Base-by-base conservation (phyloP, 2,888 invertebrate species). In the Mesochorus sp. region DNA sequence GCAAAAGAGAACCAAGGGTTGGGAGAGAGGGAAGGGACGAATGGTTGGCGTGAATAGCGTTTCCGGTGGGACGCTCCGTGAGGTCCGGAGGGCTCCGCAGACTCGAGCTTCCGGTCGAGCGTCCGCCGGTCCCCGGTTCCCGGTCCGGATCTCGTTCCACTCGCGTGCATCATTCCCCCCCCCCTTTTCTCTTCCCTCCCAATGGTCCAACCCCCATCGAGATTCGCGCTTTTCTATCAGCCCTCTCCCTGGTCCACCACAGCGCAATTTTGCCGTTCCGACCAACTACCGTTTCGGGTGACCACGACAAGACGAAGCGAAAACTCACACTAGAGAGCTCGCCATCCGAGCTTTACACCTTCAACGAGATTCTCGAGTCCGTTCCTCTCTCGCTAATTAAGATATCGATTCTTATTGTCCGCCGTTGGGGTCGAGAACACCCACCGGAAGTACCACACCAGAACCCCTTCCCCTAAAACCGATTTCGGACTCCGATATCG, bases 91-190 rank as follows among this genome's bases (percentile, higher is more conserved):
- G 86, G 88, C 85, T 89, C 85, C 85, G 87, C 88, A 90, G 88
- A 87, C 88, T 87, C 88, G 88, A 85, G 89, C 88, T 90, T 91
- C 91, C 91, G 91, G 91, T 91, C 90, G 88, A 89, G 88, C 88
- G 86, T 87, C 88, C 87, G 82, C 82, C 82, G 84, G 84, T 86
- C 84, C 83, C 85, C 86, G 81, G 84, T 85, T 85, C 83, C 85
- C 85, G 85, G 85, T 85, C 87, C 87, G 86, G 86, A 87, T 86
- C 85, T 85, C 83, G 80, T 82, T 80, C 78, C 80, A 73, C 80
- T 77, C 84, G 61, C 74, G 39, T 37, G 64, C 73, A 53, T 39
- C 72, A 51, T 14, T 44, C 10, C 53, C 19, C 59, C 26, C 6
- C 53, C n/a, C 42, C 19, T 28, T 44, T 64, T 31, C 39, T 19